A percentile compares a stretch with the other conserved stretches of the same genome.
Conservation (phyloP, 2,888 invertebrate species). For the Tetranychus piercei region DNA sequence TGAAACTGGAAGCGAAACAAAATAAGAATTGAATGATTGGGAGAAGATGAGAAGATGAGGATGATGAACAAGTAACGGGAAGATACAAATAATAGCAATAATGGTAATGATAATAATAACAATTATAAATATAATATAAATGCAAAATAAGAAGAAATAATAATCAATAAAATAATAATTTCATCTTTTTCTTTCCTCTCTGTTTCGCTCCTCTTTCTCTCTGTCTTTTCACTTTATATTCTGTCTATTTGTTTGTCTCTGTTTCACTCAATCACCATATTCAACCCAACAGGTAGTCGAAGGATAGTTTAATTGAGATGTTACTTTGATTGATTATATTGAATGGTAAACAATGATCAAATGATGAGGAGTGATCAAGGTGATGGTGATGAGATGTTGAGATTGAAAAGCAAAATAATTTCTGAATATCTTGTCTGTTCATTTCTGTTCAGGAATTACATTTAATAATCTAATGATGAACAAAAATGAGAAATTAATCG, state of each 20-base stretch:
- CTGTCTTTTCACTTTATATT: too few relatives aligned
- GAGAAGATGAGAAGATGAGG: neutral
- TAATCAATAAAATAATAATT: neutral
- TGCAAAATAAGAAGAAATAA: neutral
- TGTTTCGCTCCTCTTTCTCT: too few relatives aligned
- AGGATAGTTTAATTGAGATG: neutral
- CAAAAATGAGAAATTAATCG: too few relatives aligned
- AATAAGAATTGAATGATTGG: constrained; percentile 2
- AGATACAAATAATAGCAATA: neutral
- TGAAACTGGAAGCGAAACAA: neutral
- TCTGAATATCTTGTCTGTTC: neutral
- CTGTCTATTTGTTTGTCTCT: too few relatives aligned
- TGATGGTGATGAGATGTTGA: neutral
- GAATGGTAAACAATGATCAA: neutral
- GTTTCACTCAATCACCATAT: neutral
- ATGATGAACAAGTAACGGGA: neutral
- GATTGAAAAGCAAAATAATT: neutral
- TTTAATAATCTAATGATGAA: neutral
- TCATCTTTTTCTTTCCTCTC: too few relatives aligned
- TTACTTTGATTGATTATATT: neutral
- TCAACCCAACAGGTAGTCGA: neutral
- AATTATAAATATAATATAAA: neutral
- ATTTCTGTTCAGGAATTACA: neutral
- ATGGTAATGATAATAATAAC: neutral
- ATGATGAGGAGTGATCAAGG: neutral